Evolutionary conservation across 2,113 vertebrate genomes (phyloP).

Genomic region (Nipponia nippon): DNA sequence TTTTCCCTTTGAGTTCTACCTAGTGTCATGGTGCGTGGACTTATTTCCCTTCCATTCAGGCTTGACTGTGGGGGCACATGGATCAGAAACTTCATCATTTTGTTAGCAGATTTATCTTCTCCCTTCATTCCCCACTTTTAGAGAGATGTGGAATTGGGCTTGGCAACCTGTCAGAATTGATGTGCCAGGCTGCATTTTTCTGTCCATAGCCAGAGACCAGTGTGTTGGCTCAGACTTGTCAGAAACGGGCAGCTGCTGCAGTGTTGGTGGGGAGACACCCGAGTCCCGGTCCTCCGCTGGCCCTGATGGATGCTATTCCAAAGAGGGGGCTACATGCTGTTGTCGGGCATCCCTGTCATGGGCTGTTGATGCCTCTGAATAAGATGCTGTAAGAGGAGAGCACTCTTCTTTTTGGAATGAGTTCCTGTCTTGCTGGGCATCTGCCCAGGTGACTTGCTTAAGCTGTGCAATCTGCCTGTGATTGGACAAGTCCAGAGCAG

Average conservation of each 20-base stretch:
- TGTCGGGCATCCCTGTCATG: fast-evolving
- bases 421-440: background rate
- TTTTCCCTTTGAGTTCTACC: background rate
- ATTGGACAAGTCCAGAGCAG: background rate
- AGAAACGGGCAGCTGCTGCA: fast-evolving
- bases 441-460: background rate
- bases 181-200: background rate
- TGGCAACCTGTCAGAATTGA: background rate
- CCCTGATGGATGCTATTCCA: background rate
- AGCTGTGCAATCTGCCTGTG: background rate
- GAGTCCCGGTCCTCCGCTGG: background rate
- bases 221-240: background rate
- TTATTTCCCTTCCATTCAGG: background rate
- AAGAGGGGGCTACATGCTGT: fast-evolving
- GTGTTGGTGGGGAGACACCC: background rate
- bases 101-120: background rate
- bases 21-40: background rate
- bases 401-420: background rate
- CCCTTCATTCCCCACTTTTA: background rate
- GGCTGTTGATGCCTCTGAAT: background rate
- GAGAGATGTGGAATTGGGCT: background rate
- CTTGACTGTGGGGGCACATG: background rate
- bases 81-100: background rate
- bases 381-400: background rate
- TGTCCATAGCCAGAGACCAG: background rate